phyloP scores from a whole-genome alignment of 2,113 vertebrate species.

The Carassius gibelio region DNA sequence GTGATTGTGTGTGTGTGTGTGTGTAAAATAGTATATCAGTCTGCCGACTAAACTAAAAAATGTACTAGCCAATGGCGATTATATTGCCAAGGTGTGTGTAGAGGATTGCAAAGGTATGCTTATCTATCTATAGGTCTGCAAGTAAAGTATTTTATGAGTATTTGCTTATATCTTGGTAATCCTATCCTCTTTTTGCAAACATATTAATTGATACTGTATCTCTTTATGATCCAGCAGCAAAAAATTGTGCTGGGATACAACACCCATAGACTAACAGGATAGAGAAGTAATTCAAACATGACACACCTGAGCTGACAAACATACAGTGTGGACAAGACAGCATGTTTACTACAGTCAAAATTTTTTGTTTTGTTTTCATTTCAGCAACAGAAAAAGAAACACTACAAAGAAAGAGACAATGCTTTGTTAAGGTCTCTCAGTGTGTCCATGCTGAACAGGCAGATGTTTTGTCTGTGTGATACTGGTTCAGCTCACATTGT shows the following conservation, averaged over 20 bases:
- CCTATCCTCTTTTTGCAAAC: background rate
- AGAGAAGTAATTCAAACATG: conserved; percentile 46
- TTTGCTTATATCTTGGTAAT: conserved; percentile 27
- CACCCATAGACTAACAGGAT: conserved; percentile 46
- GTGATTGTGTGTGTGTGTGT: too few species aligned
- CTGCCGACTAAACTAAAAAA: too few species aligned
- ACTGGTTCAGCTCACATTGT: background rate
- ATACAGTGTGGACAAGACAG: conserved; percentile 2
- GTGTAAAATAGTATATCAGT: too few species aligned
- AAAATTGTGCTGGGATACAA: conserved; percentile 21
- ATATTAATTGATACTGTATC: conserved; percentile 23
- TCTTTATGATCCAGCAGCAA: conserved; percentile 28
- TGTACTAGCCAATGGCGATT: too few species aligned
- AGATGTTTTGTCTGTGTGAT: background rate
- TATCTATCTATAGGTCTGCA: conserved; percentile 15
- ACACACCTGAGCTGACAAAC: conserved; percentile 51
- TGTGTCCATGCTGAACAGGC: background rate
- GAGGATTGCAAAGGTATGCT: background rate
- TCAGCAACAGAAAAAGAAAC: background rate
- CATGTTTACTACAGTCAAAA: conserved; percentile 4
- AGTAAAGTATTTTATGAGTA: conserved; percentile 18
- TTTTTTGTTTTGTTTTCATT: background rate
- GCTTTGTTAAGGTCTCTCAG: background rate
- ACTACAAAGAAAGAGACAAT: too few species aligned
- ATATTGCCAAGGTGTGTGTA: too few species aligned